phyloP scores from a whole-genome alignment of 2,888 invertebrate genomes.

The Amaurobius ferox region DNA sequence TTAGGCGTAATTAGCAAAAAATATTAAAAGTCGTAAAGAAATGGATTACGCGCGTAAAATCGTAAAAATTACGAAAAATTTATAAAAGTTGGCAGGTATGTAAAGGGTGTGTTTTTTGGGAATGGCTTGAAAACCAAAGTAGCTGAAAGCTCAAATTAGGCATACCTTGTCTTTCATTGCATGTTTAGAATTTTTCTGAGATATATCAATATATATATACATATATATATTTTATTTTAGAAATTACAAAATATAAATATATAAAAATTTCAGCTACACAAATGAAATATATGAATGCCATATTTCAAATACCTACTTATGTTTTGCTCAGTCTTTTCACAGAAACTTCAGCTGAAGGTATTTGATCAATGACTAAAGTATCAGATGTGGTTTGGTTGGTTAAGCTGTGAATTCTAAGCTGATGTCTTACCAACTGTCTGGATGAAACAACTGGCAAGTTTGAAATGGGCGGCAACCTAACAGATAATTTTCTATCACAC shows the following conservation, averaged over 20 bases:
- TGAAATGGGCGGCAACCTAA: conserved; percentile 39
- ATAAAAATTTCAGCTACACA: neutral
- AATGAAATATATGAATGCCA: neutral
- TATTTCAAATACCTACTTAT: neutral
- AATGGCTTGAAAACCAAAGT: no score
- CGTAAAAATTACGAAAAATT: no score
- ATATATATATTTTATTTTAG: conserved; percentile 29
- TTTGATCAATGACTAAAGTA: conserved; percentile 54
- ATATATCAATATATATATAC: neutral
- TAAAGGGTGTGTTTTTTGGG: no score
- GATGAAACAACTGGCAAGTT: conserved; percentile 8
- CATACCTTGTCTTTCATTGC: no score
- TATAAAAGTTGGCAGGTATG: no score
- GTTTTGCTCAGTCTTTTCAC: conserved; percentile 50
- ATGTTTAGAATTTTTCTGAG: no score
- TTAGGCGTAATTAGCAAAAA: no score
- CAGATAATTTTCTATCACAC: conserved; percentile 7
- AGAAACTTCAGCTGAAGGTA: conserved; percentile 38
- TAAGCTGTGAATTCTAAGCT: conserved; percentile 35
- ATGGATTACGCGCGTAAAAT: no score
- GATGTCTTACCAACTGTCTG: conserved; percentile 48
- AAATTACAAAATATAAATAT: conserved; percentile 58
- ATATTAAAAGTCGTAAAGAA: no score
- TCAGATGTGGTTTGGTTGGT: conserved; percentile 20
- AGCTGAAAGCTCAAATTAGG: no score